Evolutionary conservation across 2,888 invertebrate genomes (phyloP), one percentile per base, ranked within the genome.

Genomic region (Biston betularia): DNA sequence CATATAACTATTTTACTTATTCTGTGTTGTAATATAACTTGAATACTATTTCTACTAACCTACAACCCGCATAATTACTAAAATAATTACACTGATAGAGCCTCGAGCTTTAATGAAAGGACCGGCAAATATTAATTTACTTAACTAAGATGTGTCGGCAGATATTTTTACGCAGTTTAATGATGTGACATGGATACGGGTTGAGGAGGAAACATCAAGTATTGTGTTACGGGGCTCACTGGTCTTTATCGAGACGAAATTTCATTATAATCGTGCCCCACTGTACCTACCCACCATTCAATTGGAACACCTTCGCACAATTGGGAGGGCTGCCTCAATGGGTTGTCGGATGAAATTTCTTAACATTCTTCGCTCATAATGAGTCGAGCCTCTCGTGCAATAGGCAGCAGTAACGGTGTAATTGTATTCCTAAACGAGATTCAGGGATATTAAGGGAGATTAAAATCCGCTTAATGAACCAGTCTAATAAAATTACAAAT

Each of bases 301-400:
- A 92, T 90, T 85, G 89, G 90, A 92, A 93, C 93, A 93, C 93
- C 93, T 93, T 87, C 88, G 80, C 86, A 93, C 92, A 93, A 93
- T 92, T 89, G 89, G 89, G 85, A 90, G 90, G 93, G 92, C 85
- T 86, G 89, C 87, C 85, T 92, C 88, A 93, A 93, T 93, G 89
- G 93, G 90, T 90, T 90, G 89, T 88, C 89, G 90, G 92, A 93
- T 93, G 89, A 93, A 92, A 93, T 93, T 93, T 93, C 93, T 93
- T 90, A 92, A 91, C 89, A 90, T 90, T 91, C 90, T 89, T 88
- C 89, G 83, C 83, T 88, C 85, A 92, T 92, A 89, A 92, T 91
- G 90, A 92, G 89, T 87, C 83, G 83, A 87, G 86, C 83, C 86
- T 89, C 88, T 89, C 92, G 89, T 90, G 89, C 91, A 87, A 91